Evolutionary conservation across 2,113 vertebrate genomes (phyloP).

Genomic region (Anoplopoma fimbria): DNA sequence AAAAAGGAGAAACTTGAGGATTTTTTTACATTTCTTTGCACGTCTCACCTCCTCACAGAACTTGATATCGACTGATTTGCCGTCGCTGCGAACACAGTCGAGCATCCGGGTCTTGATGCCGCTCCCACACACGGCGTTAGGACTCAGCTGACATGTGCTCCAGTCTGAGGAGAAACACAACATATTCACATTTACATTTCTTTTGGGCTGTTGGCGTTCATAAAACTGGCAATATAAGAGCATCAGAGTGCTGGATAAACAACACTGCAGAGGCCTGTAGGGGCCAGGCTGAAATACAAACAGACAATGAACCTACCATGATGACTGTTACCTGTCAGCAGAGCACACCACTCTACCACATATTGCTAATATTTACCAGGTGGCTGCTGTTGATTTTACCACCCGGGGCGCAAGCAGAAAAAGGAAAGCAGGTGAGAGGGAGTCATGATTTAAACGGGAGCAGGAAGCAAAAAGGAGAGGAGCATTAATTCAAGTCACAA

Average conservation of each 20-base stretch:
- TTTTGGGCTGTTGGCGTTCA: not conserved
- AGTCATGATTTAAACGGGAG: constrained; percentile 29
- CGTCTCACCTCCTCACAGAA: constrained; percentile 92
- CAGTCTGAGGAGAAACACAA: constrained; percentile 86
- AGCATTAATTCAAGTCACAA: not conserved
- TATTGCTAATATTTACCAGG: not conserved
- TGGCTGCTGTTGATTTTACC: constrained; percentile 37
- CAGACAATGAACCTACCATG: not conserved
- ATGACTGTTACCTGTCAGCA: not conserved
- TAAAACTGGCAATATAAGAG: not conserved
- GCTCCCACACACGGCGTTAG: constrained; percentile 92
- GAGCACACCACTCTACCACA: not conserved
- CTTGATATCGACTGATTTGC: constrained; percentile 94
- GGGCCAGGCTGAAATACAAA: not conserved
- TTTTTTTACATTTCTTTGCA: too few species aligned
- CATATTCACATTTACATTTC: not conserved
- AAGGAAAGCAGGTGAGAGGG: constrained; percentile 18
- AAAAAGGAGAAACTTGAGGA: not conserved
- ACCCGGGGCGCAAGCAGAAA: not conserved
- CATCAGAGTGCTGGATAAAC: not conserved
- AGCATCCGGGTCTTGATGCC: constrained; percentile 97
- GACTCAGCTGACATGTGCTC: constrained; percentile 97
- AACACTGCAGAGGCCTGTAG: not conserved
- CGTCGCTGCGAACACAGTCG: constrained; percentile 96
- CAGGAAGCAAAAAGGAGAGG: not conserved